phyloP scores from a whole-genome alignment of 1,140 invertebrate genomes.

The Sycophaga agraensis region DNA sequence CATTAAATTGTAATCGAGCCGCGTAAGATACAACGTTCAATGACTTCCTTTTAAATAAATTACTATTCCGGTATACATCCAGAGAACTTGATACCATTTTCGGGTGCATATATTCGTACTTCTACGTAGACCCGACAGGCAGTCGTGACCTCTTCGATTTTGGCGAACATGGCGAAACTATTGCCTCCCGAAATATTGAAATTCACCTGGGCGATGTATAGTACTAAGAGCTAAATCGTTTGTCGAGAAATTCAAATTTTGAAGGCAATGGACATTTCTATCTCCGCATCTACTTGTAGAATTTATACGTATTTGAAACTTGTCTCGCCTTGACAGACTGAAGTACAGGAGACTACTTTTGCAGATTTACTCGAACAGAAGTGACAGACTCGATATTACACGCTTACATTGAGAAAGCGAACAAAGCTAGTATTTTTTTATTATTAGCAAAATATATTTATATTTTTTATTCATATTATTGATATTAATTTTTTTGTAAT shows the following conservation, averaged over 20 bases:
- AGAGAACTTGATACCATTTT: too few species aligned
- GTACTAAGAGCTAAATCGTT: too few species aligned
- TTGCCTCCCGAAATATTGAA: constrained; percentile 20
- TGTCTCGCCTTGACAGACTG: neutral
- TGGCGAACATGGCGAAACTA: constrained; percentile 2
- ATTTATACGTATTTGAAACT: constrained; percentile 13
- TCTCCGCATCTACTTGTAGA: neutral
- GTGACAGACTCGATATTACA: neutral
- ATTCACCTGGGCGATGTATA: constrained; percentile 3
- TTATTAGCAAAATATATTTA: too few species aligned
- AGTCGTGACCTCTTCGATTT: constrained; percentile 6
- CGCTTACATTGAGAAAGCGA: neutral
- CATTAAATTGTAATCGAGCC: too few species aligned
- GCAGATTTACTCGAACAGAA: neutral
- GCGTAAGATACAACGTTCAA: neutral
- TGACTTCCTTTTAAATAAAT: constrained; percentile 16
- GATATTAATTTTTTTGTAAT: too few species aligned
- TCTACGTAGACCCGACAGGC: neutral
- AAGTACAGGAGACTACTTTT: constrained; percentile 6
- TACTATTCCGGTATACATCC: constrained; percentile 18
- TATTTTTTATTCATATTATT: too few species aligned
- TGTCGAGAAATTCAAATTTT: constrained; percentile 10
- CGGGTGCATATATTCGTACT: neutral
- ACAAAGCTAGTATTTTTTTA: neutral
- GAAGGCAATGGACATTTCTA: neutral